phyloP scores from a whole-genome alignment of 2,797 vertebrate species.

The Enteromius argenteus region DNA sequence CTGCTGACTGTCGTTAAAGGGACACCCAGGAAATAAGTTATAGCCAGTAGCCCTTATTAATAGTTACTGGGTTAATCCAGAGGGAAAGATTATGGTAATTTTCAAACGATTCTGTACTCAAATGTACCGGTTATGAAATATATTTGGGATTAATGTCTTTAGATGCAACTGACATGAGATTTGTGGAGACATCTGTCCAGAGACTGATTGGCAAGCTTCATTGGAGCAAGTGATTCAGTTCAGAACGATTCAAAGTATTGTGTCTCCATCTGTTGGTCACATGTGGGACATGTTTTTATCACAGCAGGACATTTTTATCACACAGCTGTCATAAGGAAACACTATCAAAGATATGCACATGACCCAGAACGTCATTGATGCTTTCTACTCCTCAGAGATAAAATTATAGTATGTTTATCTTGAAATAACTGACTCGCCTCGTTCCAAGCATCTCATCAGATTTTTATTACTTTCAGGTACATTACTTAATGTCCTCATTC shows the following conservation, averaged over 20 bases:
- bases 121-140: slow-evolving; percentile 20
- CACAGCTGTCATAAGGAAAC: neutral
- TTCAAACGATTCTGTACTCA: slow-evolving; percentile 31
- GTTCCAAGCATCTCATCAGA: neutral
- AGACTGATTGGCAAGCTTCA: neutral
- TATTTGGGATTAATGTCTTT: slow-evolving; percentile 12
- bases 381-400: neutral
- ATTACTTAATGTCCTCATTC: neutral
- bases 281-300: slow-evolving; percentile 42
- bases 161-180: neutral
- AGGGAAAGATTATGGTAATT: slow-evolving; percentile 31
- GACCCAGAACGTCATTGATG: neutral
- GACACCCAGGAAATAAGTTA: slow-evolving; percentile 27
- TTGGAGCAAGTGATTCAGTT: neutral
- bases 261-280: slow-evolving; percentile 78
- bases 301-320: neutral
- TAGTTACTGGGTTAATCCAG: slow-evolving; percentile 4
- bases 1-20: slow-evolving; percentile 19
- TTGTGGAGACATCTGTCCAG: slow-evolving; percentile 1
- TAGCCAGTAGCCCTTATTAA: slow-evolving; percentile 29
- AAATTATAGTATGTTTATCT: slow-evolving; percentile 40
- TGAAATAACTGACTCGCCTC: neutral
- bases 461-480: neutral
- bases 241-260: slow-evolving; percentile 62
- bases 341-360: neutral